Evolutionary conservation across 2,113 vertebrate species (phyloP), one percentile per base, ranked within the genome.

Genomic region (Falco punctatus): DNA sequence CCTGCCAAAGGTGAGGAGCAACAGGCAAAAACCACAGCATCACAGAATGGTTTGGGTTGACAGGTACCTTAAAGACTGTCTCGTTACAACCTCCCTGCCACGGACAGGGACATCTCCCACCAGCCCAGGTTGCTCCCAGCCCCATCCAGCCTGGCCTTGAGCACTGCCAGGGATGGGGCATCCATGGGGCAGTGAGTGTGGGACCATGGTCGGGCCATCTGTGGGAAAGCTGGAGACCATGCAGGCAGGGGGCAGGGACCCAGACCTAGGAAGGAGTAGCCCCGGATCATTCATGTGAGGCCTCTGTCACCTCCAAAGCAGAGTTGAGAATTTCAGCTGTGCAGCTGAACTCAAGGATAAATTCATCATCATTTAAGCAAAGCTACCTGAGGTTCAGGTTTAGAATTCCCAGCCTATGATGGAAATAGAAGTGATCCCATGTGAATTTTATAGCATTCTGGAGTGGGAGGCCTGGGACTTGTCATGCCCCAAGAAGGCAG

Each of bases 131-230:
- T 42, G 11, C 42, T 42, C 42, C 42, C 11, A 42, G 42, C 42
- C 42, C 42, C 42, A 42, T 42, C 42, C 42, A 42, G 14, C 42
- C 42, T 42, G 42, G 42, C 42, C 42, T 14, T 42, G 42, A 42
- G 42, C 42, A 42, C 42, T 42, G 11, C 42, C 42, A 42, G 42
- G 42, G 42, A 42, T 42, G 42, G 42, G 42, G 42, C 42, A 42
- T 61, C 67, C 4, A 7, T 40, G 71, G 46, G 19, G 33, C 51
- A 73, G 59, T 1, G 6, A 9, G 33, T 1, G 2, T 6, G n/a
- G 26, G 49, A 44, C 13, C 2, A 3, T 9, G 54, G 44, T 26
- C 6, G 5, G 0, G 8, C 48, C 27, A 7, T 16, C 77, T 3
- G 0, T 32, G 59, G 69, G 51, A 30, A 40, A 35, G 51, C 20